These are phyloP conservation scores for Hylaeus anthracinus DNA, from an alignment of 1,140 invertebrate species.

Conservation along the genomic window DNA sequence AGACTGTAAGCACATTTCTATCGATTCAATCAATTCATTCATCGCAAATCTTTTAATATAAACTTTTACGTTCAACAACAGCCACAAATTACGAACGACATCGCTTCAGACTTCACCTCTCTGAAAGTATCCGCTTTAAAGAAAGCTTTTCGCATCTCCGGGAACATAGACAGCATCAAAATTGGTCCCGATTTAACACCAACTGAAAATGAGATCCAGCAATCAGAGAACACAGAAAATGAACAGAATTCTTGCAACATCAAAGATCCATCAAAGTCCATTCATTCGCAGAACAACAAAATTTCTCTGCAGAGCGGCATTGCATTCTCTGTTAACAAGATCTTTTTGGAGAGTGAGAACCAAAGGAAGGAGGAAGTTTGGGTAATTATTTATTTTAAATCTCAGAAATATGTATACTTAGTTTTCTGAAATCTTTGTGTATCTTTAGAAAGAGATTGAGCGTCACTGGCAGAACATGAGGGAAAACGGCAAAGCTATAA, in stretches of 20 bases:
- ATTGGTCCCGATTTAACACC: slow-evolving; percentile 68
- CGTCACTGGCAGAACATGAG: slow-evolving; percentile 74
- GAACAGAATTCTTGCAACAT: slow-evolving; percentile 61
- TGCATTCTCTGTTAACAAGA: slow-evolving; percentile 74
- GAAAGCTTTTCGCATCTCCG: no score
- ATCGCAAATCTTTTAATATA: no score
- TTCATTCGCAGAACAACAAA: slow-evolving; percentile 49
- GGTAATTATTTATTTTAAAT: slow-evolving; percentile 46
- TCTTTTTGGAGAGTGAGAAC: slow-evolving; percentile 73
- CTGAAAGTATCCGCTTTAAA: no score
- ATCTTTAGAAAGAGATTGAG: slow-evolving; percentile 65
- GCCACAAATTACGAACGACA: not conserved
- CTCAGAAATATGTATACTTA: not conserved
- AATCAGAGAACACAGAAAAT: slow-evolving; percentile 62
- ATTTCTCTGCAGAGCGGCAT: slow-evolving; percentile 65
- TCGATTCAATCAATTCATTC: no score
- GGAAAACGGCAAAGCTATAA: slow-evolving; percentile 69
- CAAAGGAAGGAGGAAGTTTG: slow-evolving; percentile 73
- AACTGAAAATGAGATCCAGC: slow-evolving; percentile 36
- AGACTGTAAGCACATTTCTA: no score
- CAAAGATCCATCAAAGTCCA: slow-evolving; percentile 44
- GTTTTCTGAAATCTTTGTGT: not conserved
- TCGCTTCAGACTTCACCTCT: no score
- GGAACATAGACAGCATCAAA: slow-evolving; percentile 67
- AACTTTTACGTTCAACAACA: no score